Evolutionary conservation across 2,797 vertebrate genomes (phyloP).

Genomic region (Gila robusta): DNA sequence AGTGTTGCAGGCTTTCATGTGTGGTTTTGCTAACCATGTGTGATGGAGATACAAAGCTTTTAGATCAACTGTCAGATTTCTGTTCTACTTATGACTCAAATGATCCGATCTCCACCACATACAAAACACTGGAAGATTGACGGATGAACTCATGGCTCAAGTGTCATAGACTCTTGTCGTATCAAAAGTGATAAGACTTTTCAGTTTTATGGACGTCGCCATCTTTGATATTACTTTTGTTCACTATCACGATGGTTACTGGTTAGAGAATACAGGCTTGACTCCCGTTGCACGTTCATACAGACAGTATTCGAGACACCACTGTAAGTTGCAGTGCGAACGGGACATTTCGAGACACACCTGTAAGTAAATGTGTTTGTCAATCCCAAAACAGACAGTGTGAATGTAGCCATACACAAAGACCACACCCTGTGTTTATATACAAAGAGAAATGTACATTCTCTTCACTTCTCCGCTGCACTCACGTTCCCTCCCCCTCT

Average conservation of each 20-base stretch:
- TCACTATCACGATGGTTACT: not conserved
- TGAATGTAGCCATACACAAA: not conserved
- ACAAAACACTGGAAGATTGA: no score
- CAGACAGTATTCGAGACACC: not conserved
- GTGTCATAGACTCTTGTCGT: no score
- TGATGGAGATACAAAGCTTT: not conserved
- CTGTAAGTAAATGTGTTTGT: not conserved
- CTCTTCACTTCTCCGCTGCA: not conserved
- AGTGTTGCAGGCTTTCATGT: not conserved
- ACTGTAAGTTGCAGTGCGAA: not conserved
- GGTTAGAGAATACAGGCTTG: not conserved
- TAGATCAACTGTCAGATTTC: not conserved
- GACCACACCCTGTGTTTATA: slow-evolving; percentile 38
- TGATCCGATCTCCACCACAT: no score
- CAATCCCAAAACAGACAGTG: not conserved
- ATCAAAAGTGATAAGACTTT: no score
- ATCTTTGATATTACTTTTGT: no score
- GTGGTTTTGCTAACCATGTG: not conserved
- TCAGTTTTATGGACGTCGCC: no score
- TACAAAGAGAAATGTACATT: not conserved
- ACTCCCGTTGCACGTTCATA: not conserved
- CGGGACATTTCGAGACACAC: not conserved
- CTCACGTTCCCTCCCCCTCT: not conserved
- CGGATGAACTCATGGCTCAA: no score
- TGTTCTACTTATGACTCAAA: no score